These are phyloP conservation scores for Enteromius trimaculatus DNA, from an alignment of 2,797 vertebrate genomes.

Conservation along the genomic window DNA sequence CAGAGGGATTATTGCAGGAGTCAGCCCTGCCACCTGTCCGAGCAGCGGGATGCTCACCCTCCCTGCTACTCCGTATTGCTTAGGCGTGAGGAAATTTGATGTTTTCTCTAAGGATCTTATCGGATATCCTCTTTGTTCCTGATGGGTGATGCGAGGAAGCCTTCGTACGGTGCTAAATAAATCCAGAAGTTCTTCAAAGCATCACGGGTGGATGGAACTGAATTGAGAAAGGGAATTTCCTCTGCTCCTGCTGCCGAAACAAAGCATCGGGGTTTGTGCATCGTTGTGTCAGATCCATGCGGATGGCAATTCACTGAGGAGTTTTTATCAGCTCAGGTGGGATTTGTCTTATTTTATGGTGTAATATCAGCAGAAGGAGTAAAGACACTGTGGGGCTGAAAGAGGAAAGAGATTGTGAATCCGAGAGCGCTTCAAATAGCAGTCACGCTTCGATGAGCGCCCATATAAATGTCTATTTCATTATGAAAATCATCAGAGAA, in stretches of 20 bases:
- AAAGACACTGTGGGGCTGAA: conserved; percentile 50
- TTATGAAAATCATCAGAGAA: conserved; percentile 42
- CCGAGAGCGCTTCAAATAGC: neutral
- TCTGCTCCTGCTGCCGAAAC: neutral
- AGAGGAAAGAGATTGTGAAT: conserved; percentile 43
- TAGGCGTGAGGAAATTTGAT: conserved; percentile 29
- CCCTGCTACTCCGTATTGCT: conserved; percentile 50
- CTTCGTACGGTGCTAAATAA: conserved; percentile 9
- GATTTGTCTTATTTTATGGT: conserved; percentile 40
- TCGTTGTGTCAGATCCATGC: neutral
- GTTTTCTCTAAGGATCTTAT: conserved; percentile 33
- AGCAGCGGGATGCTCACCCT: conserved; percentile 41
- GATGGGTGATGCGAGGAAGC: neutral
- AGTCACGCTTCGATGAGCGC: conserved; percentile 18
- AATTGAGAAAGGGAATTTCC: conserved; percentile 6
- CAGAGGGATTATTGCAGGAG: conserved; percentile 61
- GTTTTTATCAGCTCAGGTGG: conserved; percentile 12
- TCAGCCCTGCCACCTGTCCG: conserved; percentile 58
- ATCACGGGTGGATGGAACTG: conserved; percentile 2
- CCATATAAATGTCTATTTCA: conserved; percentile 18
- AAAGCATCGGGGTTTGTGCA: conserved; percentile 9
- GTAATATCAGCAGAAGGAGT: conserved; percentile 48
- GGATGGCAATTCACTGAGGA: neutral
- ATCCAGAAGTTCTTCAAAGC: neutral
- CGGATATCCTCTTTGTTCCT: conserved; percentile 10